A percentile compares a stretch with the other conserved stretches of the same genome.
Conservation (phyloP, 2,113 vertebrate species). For the Uria lomvia region DNA sequence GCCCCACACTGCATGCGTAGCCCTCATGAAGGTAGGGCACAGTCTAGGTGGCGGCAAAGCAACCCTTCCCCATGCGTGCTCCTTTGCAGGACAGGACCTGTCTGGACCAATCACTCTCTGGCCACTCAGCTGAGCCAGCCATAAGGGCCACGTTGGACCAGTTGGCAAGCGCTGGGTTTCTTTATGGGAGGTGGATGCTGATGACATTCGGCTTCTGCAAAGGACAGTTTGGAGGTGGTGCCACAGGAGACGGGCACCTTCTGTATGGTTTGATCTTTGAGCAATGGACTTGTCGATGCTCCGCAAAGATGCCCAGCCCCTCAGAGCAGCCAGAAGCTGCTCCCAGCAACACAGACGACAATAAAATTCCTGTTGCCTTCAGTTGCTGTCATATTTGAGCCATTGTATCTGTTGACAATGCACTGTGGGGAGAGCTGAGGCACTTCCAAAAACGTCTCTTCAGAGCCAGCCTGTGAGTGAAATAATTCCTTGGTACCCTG, state of each 20-base stretch:
- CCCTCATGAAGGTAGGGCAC: neutral
- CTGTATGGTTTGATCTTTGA: neutral
- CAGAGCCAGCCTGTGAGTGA: neutral
- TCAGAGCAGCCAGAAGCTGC: neutral
- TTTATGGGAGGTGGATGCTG: neutral
- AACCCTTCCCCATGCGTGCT: neutral
- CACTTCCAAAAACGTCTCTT: neutral
- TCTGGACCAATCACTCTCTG: neutral
- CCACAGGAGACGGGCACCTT: neutral
- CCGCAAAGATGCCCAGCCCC: neutral
- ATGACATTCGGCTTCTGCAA: neutral
- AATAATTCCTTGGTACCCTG: neutral
- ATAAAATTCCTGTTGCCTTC: neutral
- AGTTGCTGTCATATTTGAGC: neutral
- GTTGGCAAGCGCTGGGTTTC: accelerated
- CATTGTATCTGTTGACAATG: neutral
- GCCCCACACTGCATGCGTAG: neutral
- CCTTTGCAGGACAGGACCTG: neutral
- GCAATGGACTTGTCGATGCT: neutral
- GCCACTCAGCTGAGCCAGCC: neutral
- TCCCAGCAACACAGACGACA: neutral
- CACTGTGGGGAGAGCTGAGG: neutral
- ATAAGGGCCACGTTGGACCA: accelerated
- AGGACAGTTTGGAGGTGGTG: neutral
- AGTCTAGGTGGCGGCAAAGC: neutral